These are phyloP conservation scores for Melanotaenia trifasciata DNA, from an alignment of 2,797 vertebrate genomes.

Conservation along the genomic window DNA sequence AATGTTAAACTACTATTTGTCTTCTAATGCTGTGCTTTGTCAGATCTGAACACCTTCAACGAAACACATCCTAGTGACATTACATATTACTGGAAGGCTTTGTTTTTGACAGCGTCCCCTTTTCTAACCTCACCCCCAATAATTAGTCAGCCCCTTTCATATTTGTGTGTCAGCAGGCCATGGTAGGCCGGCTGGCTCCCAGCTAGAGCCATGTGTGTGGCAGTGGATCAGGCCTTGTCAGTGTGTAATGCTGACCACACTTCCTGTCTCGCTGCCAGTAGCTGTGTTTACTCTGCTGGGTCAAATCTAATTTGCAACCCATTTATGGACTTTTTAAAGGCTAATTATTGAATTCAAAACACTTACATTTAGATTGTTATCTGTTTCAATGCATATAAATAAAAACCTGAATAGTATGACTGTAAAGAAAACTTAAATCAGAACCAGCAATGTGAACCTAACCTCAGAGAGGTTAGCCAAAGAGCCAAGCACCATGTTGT, in stretches of 20 bases:
- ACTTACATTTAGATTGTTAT: neutral
- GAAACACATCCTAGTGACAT: neutral
- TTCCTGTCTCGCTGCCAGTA: slow-evolving; percentile 78
- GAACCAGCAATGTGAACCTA: slow-evolving; percentile 18
- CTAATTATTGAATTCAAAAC: neutral
- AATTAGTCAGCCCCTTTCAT: slow-evolving; percentile 85
- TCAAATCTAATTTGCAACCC: slow-evolving; percentile 30
- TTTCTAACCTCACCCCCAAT: slow-evolving; percentile 68
- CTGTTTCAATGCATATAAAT: neutral
- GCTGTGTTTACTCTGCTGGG: slow-evolving; percentile 56
- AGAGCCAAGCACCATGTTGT: slow-evolving; percentile 50
- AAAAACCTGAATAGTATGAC: slow-evolving; percentile 1
- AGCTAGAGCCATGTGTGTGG: slow-evolving; percentile 82
- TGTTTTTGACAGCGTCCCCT: slow-evolving; percentile 33
- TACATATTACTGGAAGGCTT: slow-evolving; percentile 25
- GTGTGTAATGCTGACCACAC: slow-evolving; percentile 73
- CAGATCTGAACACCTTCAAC: slow-evolving; percentile 11
- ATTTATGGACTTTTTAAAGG: neutral
- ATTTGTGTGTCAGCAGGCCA: slow-evolving; percentile 79
- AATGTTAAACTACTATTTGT: slow-evolving; percentile 22
- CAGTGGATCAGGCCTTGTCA: slow-evolving; percentile 76
- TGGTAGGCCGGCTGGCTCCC: slow-evolving; percentile 80
- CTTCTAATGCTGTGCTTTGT: neutral
- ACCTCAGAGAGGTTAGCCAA: slow-evolving; percentile 20
- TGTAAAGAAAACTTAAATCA: neutral